A percentile compares a stretch with the other conserved stretches of the same genome.
These are phyloP conservation scores for Dendrocincla fuliginosa DNA, from an alignment of 2,797 vertebrate genomes.

Conservation along the genomic window DNA sequence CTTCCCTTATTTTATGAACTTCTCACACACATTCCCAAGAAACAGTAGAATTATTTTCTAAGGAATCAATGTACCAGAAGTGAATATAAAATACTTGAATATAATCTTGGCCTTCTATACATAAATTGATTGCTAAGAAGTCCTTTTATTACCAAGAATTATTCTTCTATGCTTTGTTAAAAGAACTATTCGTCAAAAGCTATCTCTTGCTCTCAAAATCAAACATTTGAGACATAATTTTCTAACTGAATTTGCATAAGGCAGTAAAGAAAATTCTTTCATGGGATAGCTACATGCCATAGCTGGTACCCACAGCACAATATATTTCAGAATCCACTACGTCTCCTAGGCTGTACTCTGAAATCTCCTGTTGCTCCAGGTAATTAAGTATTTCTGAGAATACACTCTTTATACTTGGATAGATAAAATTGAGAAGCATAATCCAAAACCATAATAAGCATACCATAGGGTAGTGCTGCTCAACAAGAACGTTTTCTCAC, in stretches of 20 bases:
- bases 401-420: neutral
- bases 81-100: neutral
- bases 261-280: neutral
- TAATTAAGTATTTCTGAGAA: neutral
- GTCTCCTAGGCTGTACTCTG: neutral
- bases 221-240: neutral
- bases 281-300: fast-evolving
- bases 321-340: fast-evolving
- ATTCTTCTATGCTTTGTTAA: neutral
- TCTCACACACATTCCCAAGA: neutral
- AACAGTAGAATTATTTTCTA: neutral
- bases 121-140: neutral
- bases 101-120: neutral
- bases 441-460: neutral
- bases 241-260: neutral
- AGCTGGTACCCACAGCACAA: neutral
- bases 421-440: neutral
- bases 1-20: neutral
- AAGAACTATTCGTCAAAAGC: neutral
- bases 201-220: neutral
- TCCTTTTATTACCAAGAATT: neutral
- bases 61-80: neutral
- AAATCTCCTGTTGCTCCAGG: neutral
- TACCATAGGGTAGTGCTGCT: fast-evolving
- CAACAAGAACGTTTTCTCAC: neutral